A percentile compares a stretch with the other conserved stretches of the same genome.
These are phyloP conservation scores for Chaetoderma sp. DNA, from an alignment of 2,888 invertebrate species.

Conservation along the genomic window DNA sequence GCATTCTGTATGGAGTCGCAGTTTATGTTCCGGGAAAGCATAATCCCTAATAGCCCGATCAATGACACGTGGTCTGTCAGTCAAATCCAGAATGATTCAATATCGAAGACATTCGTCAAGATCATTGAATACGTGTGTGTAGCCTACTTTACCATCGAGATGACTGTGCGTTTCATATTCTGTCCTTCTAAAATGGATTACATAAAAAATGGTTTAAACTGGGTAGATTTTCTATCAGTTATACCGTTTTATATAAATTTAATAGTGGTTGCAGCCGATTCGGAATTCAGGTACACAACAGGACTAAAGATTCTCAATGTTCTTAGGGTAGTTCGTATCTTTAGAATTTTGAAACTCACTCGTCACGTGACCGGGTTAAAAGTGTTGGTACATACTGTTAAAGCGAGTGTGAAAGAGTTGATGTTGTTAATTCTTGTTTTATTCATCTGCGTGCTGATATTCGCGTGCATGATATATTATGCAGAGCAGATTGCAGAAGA, in stretches of 20 bases:
- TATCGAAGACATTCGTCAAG: slow-evolving; percentile 36
- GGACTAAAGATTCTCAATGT: slow-evolving; percentile 63
- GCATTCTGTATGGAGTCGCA: slow-evolving; percentile 62
- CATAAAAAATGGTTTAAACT: slow-evolving; percentile 52
- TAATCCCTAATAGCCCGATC: slow-evolving; percentile 19
- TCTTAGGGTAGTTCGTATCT: slow-evolving; percentile 68
- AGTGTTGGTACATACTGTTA: slow-evolving; percentile 69
- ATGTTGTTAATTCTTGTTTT: slow-evolving; percentile 62
- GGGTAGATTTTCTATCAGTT: slow-evolving; percentile 61
- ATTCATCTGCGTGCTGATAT: slow-evolving; percentile 63
- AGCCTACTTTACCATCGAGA: slow-evolving; percentile 64
- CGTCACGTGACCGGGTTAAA: slow-evolving; percentile 70
- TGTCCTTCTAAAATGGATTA: slow-evolving; percentile 51
- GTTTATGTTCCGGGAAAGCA: slow-evolving; percentile 47
- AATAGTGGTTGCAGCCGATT: slow-evolving; percentile 74
- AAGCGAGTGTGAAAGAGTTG: slow-evolving; percentile 68
- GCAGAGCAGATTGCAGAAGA: slow-evolving; percentile 65
- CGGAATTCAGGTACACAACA: slow-evolving; percentile 73
- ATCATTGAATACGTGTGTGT: slow-evolving; percentile 80
- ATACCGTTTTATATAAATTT: slow-evolving; percentile 56
- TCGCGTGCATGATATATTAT: slow-evolving; percentile 64
- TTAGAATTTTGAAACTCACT: slow-evolving; percentile 70
- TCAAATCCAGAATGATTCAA: slow-evolving; percentile 22
- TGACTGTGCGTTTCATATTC: slow-evolving; percentile 57
- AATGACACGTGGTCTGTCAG: slow-evolving; percentile 14